Conservation (phyloP, 2,797 vertebrate species). For the Xenentodon cancila region DNA sequence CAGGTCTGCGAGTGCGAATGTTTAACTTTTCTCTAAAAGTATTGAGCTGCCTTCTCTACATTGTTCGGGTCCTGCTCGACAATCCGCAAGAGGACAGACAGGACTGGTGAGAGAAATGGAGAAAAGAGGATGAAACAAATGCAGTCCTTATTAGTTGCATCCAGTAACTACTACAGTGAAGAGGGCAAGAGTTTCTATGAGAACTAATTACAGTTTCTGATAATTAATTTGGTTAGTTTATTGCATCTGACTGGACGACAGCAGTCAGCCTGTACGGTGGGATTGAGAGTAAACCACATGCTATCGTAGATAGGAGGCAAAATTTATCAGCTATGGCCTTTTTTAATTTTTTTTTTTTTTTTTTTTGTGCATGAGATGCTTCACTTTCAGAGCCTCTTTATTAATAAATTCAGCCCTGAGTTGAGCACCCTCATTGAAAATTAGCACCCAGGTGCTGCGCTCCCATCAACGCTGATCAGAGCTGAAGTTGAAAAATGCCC, state of each 20-base stretch:
- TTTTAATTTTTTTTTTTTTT: neutral
- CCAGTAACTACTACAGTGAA: too few species aligned
- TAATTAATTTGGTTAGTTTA: neutral
- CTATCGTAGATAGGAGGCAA: neutral
- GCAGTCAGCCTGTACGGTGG: neutral
- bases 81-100: conserved; percentile 80
- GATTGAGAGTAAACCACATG: too few species aligned
- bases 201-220: neutral
- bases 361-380: too few species aligned
- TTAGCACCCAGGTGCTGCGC: neutral
- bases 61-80: conserved; percentile 86
- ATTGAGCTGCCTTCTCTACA: conserved; percentile 89
- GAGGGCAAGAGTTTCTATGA: too few species aligned
- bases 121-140: conserved; percentile 38
- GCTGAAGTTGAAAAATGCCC: neutral
- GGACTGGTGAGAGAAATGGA: conserved; percentile 77
- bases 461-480: neutral
- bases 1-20: conserved; percentile 88
- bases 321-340: neutral
- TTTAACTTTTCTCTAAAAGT: conserved; percentile 89
- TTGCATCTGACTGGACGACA: neutral
- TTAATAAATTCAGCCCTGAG: neutral
- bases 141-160: neutral
- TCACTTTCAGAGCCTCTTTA: too few species aligned
- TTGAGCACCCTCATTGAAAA: neutral